phyloP scores from a whole-genome alignment of 2,113 vertebrate genomes.

The Oxygymnocypris stewartii region DNA sequence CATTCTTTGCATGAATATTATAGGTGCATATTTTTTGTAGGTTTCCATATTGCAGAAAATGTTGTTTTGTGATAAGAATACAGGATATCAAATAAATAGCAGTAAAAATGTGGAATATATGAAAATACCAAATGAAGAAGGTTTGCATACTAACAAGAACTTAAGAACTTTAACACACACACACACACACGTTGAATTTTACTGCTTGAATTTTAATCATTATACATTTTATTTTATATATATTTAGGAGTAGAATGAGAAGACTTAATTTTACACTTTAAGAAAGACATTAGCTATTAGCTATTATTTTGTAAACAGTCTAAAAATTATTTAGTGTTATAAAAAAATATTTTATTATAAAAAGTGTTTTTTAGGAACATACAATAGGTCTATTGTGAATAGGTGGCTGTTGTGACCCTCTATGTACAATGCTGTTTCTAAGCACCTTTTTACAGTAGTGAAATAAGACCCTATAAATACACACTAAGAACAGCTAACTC shows the following conservation, averaged over 20 bases:
- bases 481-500: not conserved
- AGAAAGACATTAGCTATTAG: not conserved
- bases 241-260: not conserved
- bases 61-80: not conserved
- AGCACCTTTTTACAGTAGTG: not conserved
- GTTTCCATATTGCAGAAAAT: not conserved
- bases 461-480: conserved; percentile 3
- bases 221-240: too few species aligned
- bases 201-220: too few species aligned
- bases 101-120: not conserved
- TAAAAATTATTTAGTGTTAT: too few species aligned
- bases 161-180: not conserved
- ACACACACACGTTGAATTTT: too few species aligned
- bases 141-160: not conserved
- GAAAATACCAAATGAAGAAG: not conserved
- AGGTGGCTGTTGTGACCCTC: not conserved
- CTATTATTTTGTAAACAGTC: too few species aligned
- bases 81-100: not conserved
- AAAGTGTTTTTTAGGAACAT: not conserved
- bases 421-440: not conserved
- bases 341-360: too few species aligned
- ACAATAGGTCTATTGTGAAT: not conserved
- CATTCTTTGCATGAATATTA: not conserved
- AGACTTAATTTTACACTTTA: not conserved
- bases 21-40: too few species aligned